A percentile compares a stretch with the other conserved stretches of the same genome.
These are phyloP conservation scores for Callinectes sapidus DNA, from an alignment of 2,888 invertebrate species.

Conservation along the genomic window DNA sequence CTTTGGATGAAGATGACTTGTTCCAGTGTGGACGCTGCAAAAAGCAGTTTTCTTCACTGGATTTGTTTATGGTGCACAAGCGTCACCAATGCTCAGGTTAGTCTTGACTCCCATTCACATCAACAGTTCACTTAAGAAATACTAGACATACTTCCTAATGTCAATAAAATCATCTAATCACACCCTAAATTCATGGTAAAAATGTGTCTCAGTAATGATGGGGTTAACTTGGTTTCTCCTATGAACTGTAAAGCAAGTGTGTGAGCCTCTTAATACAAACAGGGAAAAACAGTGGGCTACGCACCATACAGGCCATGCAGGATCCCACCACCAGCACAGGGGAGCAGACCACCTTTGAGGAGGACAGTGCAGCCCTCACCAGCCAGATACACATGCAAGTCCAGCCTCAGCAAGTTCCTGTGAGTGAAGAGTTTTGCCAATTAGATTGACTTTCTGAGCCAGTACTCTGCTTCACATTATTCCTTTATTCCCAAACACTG, in stretches of 20 bases:
- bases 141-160: no score
- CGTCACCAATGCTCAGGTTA: constrained; percentile 74
- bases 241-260: no score
- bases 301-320: constrained; percentile 37
- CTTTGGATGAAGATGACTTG: constrained; percentile 81
- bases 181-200: no score
- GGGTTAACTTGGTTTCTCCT: no score
- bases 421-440: constrained; percentile 23
- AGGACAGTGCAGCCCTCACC: constrained; percentile 50
- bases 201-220: no score
- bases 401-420: constrained; percentile 54
- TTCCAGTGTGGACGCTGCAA: constrained; percentile 85
- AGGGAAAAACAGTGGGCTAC: constrained; percentile 53
- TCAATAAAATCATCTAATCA: no score
- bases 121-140: not conserved
- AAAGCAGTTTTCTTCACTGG: constrained; percentile 81
- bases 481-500: no score
- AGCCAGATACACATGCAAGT: constrained; percentile 63
- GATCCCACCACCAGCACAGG: not conserved
- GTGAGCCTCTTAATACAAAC: not conserved
- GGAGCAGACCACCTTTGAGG: constrained; percentile 41
- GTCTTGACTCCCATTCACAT: not conserved
- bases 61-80: constrained; percentile 81
- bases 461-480: not conserved
- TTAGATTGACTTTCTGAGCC: not conserved